Conservation (phyloP, 2,888 invertebrate species). For the Smittia aterrima region DNA sequence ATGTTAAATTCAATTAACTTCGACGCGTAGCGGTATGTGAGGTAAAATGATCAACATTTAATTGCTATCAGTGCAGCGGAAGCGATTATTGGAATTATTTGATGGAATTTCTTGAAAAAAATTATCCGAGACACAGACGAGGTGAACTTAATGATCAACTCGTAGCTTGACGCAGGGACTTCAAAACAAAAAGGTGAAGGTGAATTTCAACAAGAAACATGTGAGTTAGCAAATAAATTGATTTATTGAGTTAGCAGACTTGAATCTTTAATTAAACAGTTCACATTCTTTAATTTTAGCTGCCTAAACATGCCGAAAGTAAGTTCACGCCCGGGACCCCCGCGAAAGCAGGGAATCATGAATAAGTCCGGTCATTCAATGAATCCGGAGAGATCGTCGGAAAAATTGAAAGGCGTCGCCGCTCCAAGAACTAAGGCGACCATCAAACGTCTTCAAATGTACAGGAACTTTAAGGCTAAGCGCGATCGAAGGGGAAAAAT, state of each 20-base stretch:
- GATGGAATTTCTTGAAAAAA: slow-evolving; percentile 5
- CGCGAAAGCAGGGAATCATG: slow-evolving; percentile 74
- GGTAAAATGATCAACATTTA: neutral
- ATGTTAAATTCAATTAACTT: neutral
- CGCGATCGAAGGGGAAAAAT: slow-evolving; percentile 88
- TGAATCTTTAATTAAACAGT: neutral
- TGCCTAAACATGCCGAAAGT: slow-evolving; percentile 69
- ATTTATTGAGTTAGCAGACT: neutral
- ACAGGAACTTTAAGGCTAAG: slow-evolving; percentile 94
- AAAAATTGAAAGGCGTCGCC: slow-evolving; percentile 79
- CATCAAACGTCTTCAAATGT: slow-evolving; percentile 96
- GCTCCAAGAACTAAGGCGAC: slow-evolving; percentile 87
- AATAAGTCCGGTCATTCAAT: slow-evolving; percentile 88
- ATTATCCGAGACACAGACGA: neutral
- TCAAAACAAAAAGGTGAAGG: too few relatives aligned
- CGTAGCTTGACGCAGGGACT: too few relatives aligned
- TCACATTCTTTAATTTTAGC: neutral
- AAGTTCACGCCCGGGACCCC: slow-evolving; percentile 67
- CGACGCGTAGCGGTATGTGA: neutral
- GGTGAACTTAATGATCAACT: too few relatives aligned
- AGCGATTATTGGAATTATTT: slow-evolving; percentile 4
- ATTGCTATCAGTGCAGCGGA: neutral
- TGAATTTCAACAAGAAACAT: too few relatives aligned
- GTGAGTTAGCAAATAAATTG: neutral
- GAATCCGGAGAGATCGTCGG: slow-evolving; percentile 84